Evolutionary conservation across 2,888 invertebrate genomes (phyloP), one percentile per base, ranked within the genome.

Genomic region (Heteropelma amictum): DNA sequence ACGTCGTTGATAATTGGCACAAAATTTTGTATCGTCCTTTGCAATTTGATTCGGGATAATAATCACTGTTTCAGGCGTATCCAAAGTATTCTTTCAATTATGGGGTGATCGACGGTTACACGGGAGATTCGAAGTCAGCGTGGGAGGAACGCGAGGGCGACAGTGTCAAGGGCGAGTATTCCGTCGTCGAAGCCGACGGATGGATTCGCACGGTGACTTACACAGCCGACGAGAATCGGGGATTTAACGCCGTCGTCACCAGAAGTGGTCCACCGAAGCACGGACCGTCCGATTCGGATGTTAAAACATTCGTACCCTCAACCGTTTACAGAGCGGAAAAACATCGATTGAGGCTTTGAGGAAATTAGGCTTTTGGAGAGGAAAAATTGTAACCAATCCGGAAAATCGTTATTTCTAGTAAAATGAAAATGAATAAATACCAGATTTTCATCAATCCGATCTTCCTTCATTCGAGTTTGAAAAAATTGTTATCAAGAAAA

Each of bases 121-220:
- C 86, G 0, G 86, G 86, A 0, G 86, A 87, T 26, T 82, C 85
- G 0, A 87, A 87, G 60, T 84, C 86, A 1, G 86, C 86, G 2
- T 86, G 86, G 86, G 86, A 87, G 54, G 85, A 86, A 58, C 79
- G 86, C 3, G 83, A 86, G 21, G 86, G 86, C 3, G 86, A 86
- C 21, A 79, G 78, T 2, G 86, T 87, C 1, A 85, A 82, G 47
- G 86, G 86, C 35, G 85, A 86, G 76, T 87, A 87, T 69, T 86
- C 86, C 6, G 82, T 87, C 1, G 83, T 86, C 2, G 86, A 86
- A 30, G 86, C 85, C 1, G 86, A 87, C 26, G 86, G 86, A 4
- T 81, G 83, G 3, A 83, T 86, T 42, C 80, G 86, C 5, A 86
- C 85, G 0, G 86, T 87, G 1, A 80, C 81, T 8, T 87, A 87